Evolutionary conservation across 2,888 invertebrate genomes (phyloP).

Genomic region (Thysanoteuthis rhombus): DNA sequence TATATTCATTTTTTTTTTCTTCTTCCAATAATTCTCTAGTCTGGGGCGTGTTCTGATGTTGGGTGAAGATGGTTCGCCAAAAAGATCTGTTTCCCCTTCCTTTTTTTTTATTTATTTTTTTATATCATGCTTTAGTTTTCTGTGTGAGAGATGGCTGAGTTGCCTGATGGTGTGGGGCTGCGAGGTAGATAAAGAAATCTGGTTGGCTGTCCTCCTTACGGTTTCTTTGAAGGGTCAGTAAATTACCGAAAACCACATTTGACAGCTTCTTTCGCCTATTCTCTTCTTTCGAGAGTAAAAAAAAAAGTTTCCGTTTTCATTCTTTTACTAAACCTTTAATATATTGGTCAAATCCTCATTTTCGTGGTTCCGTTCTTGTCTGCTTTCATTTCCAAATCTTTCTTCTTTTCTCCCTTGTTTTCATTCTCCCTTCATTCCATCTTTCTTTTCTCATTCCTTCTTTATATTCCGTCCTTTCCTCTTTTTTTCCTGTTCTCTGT

Average conservation of each 20-base stretch:
- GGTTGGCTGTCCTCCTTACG: background rate
- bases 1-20: too few species aligned
- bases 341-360: background rate
- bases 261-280: background rate
- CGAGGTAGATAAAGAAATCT: background rate
- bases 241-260: background rate
- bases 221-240: background rate
- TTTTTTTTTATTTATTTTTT: background rate
- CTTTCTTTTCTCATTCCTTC: background rate
- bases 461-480: background rate
- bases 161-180: background rate
- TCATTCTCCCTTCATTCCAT: too few species aligned
- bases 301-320: background rate
- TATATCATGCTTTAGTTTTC: background rate
- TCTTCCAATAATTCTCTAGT: background rate
- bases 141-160: background rate
- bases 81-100: background rate
- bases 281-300: background rate
- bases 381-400: background rate
- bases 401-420: too few species aligned
- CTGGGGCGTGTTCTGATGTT: background rate
- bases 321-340: background rate
- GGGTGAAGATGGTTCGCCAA: background rate
- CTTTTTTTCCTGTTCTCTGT: rapidly evolving
- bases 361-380: background rate